phyloP scores from a whole-genome alignment of 2,888 invertebrate species.

The Drosophila vallismaia region DNA sequence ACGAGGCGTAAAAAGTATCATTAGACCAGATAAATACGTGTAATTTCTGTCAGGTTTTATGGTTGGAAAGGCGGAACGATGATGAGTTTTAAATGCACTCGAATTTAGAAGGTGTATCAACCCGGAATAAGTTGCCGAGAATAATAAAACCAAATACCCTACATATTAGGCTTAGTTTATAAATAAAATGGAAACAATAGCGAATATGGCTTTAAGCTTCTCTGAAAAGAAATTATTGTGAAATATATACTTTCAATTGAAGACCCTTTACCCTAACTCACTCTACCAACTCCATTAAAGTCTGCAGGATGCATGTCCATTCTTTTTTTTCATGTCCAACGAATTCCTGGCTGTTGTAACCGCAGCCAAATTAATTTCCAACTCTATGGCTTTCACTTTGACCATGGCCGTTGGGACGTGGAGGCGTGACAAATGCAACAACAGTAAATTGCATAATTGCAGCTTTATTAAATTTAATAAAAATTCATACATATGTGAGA shows the following conservation, averaged over 20 bases:
- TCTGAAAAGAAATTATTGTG: background rate
- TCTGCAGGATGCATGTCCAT: slow-evolving; percentile 10
- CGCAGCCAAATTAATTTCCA: slow-evolving; percentile 70
- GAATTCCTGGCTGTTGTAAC: slow-evolving; percentile 27
- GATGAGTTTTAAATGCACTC: slow-evolving; percentile 9
- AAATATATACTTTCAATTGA: background rate
- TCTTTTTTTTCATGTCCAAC: slow-evolving; percentile 18
- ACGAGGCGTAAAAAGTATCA: slow-evolving; percentile 66
- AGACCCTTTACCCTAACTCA: background rate
- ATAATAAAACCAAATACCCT: background rate
- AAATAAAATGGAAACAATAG: too few relatives aligned
- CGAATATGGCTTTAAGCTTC: background rate
- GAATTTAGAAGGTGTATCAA: slow-evolving; percentile 2
- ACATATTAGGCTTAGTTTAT: background rate
- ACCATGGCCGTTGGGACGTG: slow-evolving; percentile 2
- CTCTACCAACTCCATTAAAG: background rate
- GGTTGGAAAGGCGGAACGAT: slow-evolving; percentile 14
- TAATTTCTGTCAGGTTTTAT: slow-evolving; percentile 30
- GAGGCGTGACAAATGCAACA: slow-evolving; percentile 40
- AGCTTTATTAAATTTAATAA: slow-evolving; percentile 77
- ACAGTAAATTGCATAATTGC: slow-evolving; percentile 58
- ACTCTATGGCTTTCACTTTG: slow-evolving; percentile 20
- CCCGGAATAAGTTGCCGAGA: background rate
- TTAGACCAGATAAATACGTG: slow-evolving; percentile 57
- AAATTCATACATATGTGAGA: slow-evolving; percentile 65